Evolutionary conservation across 2,888 invertebrate species (phyloP).

Genomic region (Drosophila prolongata): DNA sequence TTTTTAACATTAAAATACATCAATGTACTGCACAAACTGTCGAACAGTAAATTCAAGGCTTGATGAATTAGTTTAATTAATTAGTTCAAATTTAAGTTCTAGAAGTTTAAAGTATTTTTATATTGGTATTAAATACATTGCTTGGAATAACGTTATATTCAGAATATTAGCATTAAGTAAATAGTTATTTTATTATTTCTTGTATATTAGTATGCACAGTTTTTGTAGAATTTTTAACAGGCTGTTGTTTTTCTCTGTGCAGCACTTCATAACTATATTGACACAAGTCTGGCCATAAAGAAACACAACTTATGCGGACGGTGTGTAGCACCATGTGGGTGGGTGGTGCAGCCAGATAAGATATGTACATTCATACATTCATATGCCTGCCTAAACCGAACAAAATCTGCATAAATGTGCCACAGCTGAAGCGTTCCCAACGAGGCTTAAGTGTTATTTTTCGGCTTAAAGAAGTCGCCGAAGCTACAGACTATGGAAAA

Average conservation of each 20-base stretch:
- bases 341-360: conserved; percentile 60
- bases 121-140: too few species aligned
- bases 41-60: too few species aligned
- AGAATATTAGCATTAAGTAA: too few species aligned
- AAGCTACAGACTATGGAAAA: conserved; percentile 11
- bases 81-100: too few species aligned
- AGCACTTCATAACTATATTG: conserved; percentile 29
- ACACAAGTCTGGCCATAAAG: conserved; percentile 40
- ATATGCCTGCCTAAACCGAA: conserved; percentile 38
- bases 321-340: conserved; percentile 42
- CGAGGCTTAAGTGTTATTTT: conserved; percentile 20
- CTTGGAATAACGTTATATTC: too few species aligned
- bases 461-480: conserved; percentile 19
- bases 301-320: conserved; percentile 37
- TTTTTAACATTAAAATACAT: neutral
- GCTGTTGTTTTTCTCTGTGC: conserved; percentile 4
- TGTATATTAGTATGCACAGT: too few species aligned
- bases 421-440: conserved; percentile 39
- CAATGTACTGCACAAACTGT: too few species aligned
- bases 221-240: too few species aligned
- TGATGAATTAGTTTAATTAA: too few species aligned
- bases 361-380: conserved; percentile 8
- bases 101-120: too few species aligned
- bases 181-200: too few species aligned
- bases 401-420: conserved; percentile 52